These are phyloP conservation scores for Leucoma salicis DNA, from an alignment of 2,888 invertebrate species.

Conservation along the genomic window DNA sequence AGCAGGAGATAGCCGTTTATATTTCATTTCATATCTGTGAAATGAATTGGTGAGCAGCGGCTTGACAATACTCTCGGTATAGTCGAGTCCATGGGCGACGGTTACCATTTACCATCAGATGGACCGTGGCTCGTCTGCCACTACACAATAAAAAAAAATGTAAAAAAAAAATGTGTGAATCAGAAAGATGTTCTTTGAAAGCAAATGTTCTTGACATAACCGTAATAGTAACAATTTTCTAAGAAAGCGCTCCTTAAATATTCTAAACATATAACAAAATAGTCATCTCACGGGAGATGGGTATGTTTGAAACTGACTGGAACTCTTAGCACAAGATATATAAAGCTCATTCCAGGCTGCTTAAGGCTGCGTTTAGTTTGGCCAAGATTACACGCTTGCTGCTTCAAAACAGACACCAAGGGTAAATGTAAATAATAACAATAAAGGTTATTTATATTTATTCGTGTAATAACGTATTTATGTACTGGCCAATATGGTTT, in stretches of 20 bases:
- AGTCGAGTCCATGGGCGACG: too few relatives aligned
- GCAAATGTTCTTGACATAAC: background rate
- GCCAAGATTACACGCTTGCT: background rate
- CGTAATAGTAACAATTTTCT: slow-evolving; percentile 9
- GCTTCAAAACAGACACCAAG: slow-evolving; percentile 9
- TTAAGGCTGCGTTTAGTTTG: slow-evolving; percentile 14
- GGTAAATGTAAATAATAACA: slow-evolving; percentile 25
- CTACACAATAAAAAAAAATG: too few relatives aligned
- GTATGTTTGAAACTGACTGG: slow-evolving; percentile 7
- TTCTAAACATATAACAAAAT: slow-evolving; percentile 22
- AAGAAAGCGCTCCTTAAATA: slow-evolving; percentile 15
- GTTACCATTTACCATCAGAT: too few relatives aligned
- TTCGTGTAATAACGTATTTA: slow-evolving; percentile 13
- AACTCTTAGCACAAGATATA: background rate
- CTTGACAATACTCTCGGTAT: too few relatives aligned
- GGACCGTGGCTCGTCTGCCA: too few relatives aligned
- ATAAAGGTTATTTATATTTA: slow-evolving; percentile 28
- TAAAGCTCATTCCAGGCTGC: slow-evolving; percentile 16
- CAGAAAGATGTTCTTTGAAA: slow-evolving; percentile 1
- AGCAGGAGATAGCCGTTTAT: too few relatives aligned
- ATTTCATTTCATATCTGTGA: too few relatives aligned
- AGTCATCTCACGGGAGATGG: slow-evolving; percentile 21
- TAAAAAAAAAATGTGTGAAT: too few relatives aligned
- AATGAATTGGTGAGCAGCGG: too few relatives aligned
- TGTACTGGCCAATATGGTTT: slow-evolving; percentile 14